phyloP scores from a whole-genome alignment of 2,113 vertebrate species.

The Silurus meridionalis region DNA sequence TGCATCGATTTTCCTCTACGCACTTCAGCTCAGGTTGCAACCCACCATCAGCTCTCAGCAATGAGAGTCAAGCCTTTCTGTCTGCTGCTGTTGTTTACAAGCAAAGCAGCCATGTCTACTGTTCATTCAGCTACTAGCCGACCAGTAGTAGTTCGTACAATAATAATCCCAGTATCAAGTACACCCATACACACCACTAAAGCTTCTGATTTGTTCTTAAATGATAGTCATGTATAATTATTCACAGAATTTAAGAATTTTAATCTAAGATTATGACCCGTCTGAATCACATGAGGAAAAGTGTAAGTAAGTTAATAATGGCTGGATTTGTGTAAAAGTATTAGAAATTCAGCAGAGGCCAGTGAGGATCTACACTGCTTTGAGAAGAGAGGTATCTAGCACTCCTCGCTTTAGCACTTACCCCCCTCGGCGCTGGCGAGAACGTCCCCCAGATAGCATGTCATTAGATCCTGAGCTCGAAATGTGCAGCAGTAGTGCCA shows the following conservation, averaged over 20 bases:
- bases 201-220: not conserved
- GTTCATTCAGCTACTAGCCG: not conserved
- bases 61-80: not conserved
- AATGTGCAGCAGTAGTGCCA: slow-evolving; percentile 51
- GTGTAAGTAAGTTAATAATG: not conserved
- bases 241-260: not conserved
- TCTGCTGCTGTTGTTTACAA: not conserved
- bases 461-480: slow-evolving; percentile 59
- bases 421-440: not conserved
- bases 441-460: slow-evolving; percentile 40
- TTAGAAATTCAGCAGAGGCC: not conserved
- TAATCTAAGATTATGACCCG: not conserved
- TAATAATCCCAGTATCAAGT: not conserved
- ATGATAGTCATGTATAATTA: not conserved
- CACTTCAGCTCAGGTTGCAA: slow-evolving; percentile 15
- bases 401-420: not conserved
- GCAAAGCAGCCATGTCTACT: not conserved
- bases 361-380: not conserved
- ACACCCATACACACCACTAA: not conserved
- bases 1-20: not conserved
- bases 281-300: not conserved
- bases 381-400: not conserved
- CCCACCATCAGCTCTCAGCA: not conserved
- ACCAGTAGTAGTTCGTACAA: not conserved
- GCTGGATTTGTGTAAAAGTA: not conserved